phyloP scores from a whole-genome alignment of 2,797 vertebrate species.

The Ibycter americanus region DNA sequence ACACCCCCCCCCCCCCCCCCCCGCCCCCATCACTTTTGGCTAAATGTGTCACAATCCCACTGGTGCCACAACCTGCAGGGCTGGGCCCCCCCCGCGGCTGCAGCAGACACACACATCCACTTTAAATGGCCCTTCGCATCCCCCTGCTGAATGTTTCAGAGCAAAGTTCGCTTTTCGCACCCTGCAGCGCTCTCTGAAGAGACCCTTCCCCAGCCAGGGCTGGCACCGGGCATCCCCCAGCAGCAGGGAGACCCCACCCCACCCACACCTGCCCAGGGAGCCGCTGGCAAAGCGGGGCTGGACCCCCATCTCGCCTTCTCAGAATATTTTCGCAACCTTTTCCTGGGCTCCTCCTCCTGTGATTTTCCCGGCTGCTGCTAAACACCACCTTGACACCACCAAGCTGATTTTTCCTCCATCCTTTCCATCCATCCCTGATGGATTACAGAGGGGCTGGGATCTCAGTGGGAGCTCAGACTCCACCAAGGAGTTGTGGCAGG shows the following conservation, averaged over 20 bases:
- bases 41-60: not conserved
- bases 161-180: not conserved
- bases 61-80: not conserved
- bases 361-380: not conserved
- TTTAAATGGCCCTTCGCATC: not conserved
- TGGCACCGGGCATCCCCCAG: not conserved
- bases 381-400: not conserved
- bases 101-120: rapidly evolving
- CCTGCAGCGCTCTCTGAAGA: rapidly evolving
- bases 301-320: not conserved
- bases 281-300: not conserved
- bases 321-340: not conserved
- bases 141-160: not conserved
- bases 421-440: not conserved
- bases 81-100: rapidly evolving
- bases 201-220: not conserved
- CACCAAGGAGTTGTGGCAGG: not conserved
- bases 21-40: not conserved
- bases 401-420: not conserved
- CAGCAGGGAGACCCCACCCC: not conserved
- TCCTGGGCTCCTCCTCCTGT: not conserved
- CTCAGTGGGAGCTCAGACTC: not conserved
- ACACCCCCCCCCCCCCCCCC: no score
- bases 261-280: not conserved
- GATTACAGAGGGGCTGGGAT: not conserved